A percentile compares a stretch with the other conserved stretches of the same genome.
These are phyloP conservation scores for Triplophysa siluroides DNA, from an alignment of 2,113 vertebrate species.

Conservation along the genomic window DNA sequence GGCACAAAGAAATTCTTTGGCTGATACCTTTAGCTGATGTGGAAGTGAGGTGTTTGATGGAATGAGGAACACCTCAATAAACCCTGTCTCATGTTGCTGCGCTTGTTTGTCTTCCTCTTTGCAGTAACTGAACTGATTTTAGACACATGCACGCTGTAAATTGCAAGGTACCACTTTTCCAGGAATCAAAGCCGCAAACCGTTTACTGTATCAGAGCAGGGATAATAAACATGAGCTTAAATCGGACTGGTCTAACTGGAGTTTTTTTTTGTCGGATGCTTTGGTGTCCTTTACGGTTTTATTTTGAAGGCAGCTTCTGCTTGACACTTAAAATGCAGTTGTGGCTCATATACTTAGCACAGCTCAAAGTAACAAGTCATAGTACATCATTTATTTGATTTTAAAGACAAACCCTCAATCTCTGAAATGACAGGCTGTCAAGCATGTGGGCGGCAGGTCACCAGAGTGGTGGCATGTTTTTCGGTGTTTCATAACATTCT, in stretches of 20 bases:
- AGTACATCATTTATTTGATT: constrained; percentile 42
- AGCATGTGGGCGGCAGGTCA: constrained; percentile 2
- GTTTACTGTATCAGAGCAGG: constrained; percentile 11
- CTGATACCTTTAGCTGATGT: constrained; percentile 7
- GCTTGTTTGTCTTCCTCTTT: constrained; percentile 18
- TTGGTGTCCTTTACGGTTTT: constrained; percentile 37
- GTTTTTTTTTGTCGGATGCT: constrained; percentile 25
- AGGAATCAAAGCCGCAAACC: constrained; percentile 27
- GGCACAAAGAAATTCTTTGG: neutral
- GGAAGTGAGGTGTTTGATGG: constrained; percentile 7
- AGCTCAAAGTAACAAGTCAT: constrained; percentile 5
- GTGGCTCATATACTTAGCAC: constrained; percentile 38
- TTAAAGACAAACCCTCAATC: constrained; percentile 13
- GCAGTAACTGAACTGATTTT: constrained; percentile 13
- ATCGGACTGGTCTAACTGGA: constrained; percentile 9
- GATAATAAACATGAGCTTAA: constrained; percentile 37
- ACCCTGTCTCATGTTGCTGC: neutral
- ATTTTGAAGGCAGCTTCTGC: constrained; percentile 35
- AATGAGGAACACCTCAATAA: constrained; percentile 26
- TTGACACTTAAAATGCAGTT: constrained; percentile 42
- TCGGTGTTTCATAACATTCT: neutral
- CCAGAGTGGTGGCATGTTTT: neutral
- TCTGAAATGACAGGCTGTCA: constrained; percentile 27
- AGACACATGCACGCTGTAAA: constrained; percentile 8
- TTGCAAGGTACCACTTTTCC: constrained; percentile 11